A percentile compares a stretch with the other conserved stretches of the same genome.
phyloP scores from a whole-genome alignment of 2,797 vertebrate species.

The Calcarius lapponicus region DNA sequence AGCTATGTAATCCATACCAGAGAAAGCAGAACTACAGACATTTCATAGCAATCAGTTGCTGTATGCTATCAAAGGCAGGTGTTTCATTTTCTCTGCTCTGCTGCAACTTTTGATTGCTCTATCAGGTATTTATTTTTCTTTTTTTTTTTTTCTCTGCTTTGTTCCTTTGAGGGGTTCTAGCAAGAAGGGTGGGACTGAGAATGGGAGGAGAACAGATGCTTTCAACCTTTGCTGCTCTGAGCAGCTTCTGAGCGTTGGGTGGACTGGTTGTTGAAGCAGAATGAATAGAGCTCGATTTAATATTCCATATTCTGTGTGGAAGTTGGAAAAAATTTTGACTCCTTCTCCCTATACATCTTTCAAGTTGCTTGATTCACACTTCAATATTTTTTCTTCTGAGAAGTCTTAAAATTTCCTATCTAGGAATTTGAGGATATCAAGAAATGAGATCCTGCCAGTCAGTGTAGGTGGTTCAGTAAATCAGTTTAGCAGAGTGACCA shows the following conservation, averaged over 20 bases:
- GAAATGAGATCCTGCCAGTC: background rate
- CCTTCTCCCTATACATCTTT: background rate
- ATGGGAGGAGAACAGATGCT: background rate
- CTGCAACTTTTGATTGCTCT: background rate
- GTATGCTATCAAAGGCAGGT: background rate
- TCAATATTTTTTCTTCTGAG: background rate
- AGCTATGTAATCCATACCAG: background rate
- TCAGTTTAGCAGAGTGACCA: background rate
- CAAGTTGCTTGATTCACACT: background rate
- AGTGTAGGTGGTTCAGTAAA: background rate
- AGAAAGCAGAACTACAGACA: background rate
- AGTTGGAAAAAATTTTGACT: background rate
- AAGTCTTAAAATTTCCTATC: background rate
- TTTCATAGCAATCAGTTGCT: background rate
- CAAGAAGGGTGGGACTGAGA: background rate
- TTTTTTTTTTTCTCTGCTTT: background rate
- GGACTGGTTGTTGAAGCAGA: background rate
- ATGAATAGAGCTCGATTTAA: background rate
- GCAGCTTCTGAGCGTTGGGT: background rate
- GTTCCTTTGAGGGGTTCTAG: background rate
- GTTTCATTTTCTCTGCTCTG: constrained; percentile 36
- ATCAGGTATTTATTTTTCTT: background rate
- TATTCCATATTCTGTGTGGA: background rate
- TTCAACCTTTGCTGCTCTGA: background rate
- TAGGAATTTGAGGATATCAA: background rate